Evolutionary conservation across 1,140 invertebrate species (phyloP), one percentile per base, ranked within the genome.

Genomic region (Drosophila aff.): DNA sequence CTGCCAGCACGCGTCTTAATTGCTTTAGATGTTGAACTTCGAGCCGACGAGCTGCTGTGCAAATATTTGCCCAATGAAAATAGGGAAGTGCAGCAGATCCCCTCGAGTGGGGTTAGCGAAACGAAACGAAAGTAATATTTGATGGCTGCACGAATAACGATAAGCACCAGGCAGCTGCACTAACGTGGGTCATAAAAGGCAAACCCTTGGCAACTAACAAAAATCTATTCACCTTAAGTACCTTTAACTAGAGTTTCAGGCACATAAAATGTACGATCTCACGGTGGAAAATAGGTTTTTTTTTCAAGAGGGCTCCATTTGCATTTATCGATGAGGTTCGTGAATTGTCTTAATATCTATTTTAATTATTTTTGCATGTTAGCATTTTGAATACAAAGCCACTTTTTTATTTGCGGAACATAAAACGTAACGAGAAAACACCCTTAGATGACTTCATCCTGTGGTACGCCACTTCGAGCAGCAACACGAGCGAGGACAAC

Each of bases 21-120:
- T 92, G 91, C 91, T 83, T 92, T 91, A 80, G 81, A 87, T 92
- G 82, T 80, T 85, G 90, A 92, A 92, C 91, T 92, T 90, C 92
- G 82, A 84, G 85, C 90, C 81, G 82, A 31, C 50, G 38, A 58
- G 64, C 46, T 47, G 82, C 73, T 65, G 79, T 73, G 73, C 62
- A 68, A 82, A 80, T 87, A 87, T 87, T 87, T 89, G 65, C 84
- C 65, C 76, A 77, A 66, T 49, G 60, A 52, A 57, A 59, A 57
- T 52, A 26, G 52, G 52, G 66, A 78, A 58, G 58, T 53, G 28
- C 4, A 47, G 28, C 4, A 47, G 44, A 71, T 71, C 65, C 52
- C 64, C 44, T n/a, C 69, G 50, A 59, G 43, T 69, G 57, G 55
- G 74, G 44, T 43, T 41, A 76, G 43, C 66, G 44, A 33, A 62